Base-by-base conservation (phyloP, 2,888 invertebrate genomes). In the Acleris sparsana region DNA sequence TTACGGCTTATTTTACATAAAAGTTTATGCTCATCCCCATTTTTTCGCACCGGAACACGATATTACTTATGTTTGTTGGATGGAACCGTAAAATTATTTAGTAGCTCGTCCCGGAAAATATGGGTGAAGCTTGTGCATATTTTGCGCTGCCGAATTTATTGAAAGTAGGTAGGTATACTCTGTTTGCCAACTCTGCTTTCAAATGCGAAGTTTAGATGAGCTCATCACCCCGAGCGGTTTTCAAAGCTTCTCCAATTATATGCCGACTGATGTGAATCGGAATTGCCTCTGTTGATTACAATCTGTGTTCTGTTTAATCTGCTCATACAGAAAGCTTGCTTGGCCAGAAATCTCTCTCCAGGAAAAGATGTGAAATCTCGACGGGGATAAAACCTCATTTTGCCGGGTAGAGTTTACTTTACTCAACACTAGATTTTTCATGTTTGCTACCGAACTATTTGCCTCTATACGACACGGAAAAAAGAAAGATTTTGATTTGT, bases 1-100 rank as follows among this genome's bases (percentile, higher is more conserved):
- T 66, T 66, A 66, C 65, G 65, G 61, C 52, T 66, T 66, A 46
- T 61, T 66, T 66, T 61, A 52, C 61, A 66, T 66, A 56, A 61
- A 60, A 66, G 51, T 61, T 60, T 60, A 65, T 55, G 64, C 46
- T 57, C 57, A 49, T 49, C 64, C 55, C 49, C 49, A 53, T 59
- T 49, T 64, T 59, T 63, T 64, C 29, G 22, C 53, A 53, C 53
- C 46, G 57, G 46, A 43, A 55, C 53, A 18, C n/a, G 16, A 33
- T 48, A 59, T 58, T 63, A 58, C 63, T 53, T 59, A 64, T 49
- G 48, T 43, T 52, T 55, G 43, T 29, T 25, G 44, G n/a, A 43
- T 33, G 48, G 20, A 43, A 13, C 1, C 29, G 49, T 65, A 56
- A 56, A 60, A 51, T 16, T 13, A 13, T 53, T 64, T 18, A n/a